Conservation (phyloP, 2,888 invertebrate genomes). For the Trachelus stipa region DNA sequence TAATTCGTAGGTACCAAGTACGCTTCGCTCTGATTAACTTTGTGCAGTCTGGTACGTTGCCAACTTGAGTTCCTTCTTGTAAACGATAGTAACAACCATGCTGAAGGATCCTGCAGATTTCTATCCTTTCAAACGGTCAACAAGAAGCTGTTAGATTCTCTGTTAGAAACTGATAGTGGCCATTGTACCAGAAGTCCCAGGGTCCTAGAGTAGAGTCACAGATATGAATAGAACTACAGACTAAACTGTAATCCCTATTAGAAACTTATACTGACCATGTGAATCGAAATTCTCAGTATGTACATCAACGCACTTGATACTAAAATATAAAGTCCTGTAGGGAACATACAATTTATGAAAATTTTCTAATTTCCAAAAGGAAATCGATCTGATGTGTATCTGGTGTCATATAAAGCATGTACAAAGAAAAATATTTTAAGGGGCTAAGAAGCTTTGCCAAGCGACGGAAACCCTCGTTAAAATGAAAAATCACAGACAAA, state of each 20-base stretch:
- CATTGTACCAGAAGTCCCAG: background rate
- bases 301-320: too few relatives aligned
- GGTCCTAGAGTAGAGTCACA: background rate
- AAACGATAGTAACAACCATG: background rate
- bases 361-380: background rate
- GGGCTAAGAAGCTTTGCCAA: background rate
- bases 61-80: background rate
- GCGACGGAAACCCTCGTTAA: background rate
- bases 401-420: background rate
- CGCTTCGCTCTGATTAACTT: background rate
- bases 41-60: background rate
- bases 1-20: background rate
- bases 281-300: too few relatives aligned
- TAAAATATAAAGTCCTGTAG: background rate
- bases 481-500: background rate
- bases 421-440: background rate
- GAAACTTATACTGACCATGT: background rate
- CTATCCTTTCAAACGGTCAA: background rate
- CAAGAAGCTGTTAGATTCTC: background rate
- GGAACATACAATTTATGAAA: background rate
- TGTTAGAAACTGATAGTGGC: background rate
- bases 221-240: background rate
- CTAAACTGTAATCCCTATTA: background rate
- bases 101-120: background rate
- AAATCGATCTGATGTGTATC: background rate